Evolutionary conservation across 2,888 invertebrate species (phyloP), one percentile per base, ranked within the genome.

Genomic region (Colletes collaris): DNA sequence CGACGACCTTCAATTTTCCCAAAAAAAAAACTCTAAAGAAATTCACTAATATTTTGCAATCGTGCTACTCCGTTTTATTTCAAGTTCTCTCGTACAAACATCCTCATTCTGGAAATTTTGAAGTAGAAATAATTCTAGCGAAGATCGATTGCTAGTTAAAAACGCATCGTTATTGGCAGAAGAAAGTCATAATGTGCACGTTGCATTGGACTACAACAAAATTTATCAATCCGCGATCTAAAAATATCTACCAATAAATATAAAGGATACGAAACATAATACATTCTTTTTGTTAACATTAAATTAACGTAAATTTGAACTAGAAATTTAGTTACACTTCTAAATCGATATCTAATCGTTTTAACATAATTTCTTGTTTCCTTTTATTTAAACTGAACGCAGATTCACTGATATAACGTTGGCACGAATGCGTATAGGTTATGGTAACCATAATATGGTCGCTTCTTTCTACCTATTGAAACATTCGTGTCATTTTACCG

Each of bases 401-500:
- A 11, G n/a, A 35, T n/a, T 49, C 8, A 37, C 11, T 6, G 13
- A 35, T 13, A 19, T 4, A 13, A 5, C 7, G 55, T 50, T 37
- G 10, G 27, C 62, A 60, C 3, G 19, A 49, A 49, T 4, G 52
- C 35, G 27, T 27, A 27, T 27, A 27, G 27, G 27, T 27, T 27
- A 27, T 27, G 27, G 27, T 27, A 27, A 27, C 27, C 27, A 27
- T 27, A 27, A 27, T 27, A 27, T 58, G 11, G 13, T 55, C 5
- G 10, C 8, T 46, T 4, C 7, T 8, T 50, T 66, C 63, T 73
- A 52, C 67, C 4, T 55, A 53, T 53, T 56, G 19, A 8, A 59
- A 35, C 27, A n/a, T 55, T 65, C 37, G 37, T 60, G 67, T 50
- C 35, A 55, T 73, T 71, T 73, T 71, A 16, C 40, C 55, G 56